Evolutionary conservation across 2,888 invertebrate genomes (phyloP).

Genomic region (Listrodromus nycthemerus): DNA sequence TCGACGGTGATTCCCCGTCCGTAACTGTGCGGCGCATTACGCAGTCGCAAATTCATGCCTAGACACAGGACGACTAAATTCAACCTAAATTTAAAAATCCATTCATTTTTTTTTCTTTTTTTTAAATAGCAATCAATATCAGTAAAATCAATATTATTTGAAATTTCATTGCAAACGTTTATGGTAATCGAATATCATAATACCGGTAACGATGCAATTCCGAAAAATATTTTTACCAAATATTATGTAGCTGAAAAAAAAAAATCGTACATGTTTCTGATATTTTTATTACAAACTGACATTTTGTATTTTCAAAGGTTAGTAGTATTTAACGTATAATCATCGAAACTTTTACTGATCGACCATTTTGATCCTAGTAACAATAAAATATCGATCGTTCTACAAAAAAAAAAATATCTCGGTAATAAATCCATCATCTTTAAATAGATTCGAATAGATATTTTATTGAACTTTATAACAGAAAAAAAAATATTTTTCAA

Average conservation of each 20-base stretch:
- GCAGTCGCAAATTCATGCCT: constrained; percentile 40
- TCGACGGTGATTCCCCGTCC: constrained; percentile 40
- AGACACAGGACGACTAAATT: constrained; percentile 5
- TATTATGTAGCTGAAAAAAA: not conserved
- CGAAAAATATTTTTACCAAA: too few species aligned
- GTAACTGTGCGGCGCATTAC: constrained; percentile 27
- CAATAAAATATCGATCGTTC: too few species aligned
- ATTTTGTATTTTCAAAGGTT: too few species aligned
- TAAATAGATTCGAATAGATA: not conserved
- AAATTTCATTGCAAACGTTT: too few species aligned
- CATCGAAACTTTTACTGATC: too few species aligned
- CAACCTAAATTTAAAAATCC: not conserved
- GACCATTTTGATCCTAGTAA: not conserved
- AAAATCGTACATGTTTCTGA: not conserved
- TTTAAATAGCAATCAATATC: not conserved
- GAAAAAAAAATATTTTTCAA: not conserved
- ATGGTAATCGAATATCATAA: too few species aligned
- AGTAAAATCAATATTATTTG: too few species aligned
- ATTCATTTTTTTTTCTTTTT: not conserved
- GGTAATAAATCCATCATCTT: not conserved
- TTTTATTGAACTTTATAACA: not conserved
- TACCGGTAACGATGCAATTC: too few species aligned
- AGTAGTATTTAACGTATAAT: too few species aligned
- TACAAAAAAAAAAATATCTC: too few species aligned
- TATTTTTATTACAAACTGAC: too few species aligned